Evolutionary conservation across 2,888 invertebrate species (phyloP).

Genomic region (Dysmachus trigonus): DNA sequence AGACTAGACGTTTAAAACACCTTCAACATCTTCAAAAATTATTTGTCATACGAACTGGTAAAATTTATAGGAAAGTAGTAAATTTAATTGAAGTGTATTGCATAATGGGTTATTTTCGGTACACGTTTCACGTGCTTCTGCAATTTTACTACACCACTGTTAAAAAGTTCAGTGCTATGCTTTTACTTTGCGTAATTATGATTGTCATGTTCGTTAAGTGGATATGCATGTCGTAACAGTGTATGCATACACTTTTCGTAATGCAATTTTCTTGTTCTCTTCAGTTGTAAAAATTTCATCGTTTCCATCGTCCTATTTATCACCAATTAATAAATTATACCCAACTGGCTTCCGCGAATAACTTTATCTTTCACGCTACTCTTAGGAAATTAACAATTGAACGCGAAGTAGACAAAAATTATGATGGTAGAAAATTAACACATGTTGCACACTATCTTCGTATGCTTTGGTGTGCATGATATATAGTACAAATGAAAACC

Average conservation of each 20-base stretch:
- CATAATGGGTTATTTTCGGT: neutral
- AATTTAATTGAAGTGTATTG: neutral
- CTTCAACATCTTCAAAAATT: neutral
- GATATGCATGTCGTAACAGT: neutral
- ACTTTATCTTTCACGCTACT: neutral
- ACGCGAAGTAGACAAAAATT: too few relatives aligned
- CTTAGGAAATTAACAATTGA: neutral
- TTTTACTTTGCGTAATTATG: neutral
- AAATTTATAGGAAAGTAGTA: neutral
- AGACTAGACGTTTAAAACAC: neutral
- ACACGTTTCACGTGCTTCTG: neutral
- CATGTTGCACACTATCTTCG: too few relatives aligned
- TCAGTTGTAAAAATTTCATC: neutral
- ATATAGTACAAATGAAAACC: too few relatives aligned
- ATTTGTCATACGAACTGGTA: neutral
- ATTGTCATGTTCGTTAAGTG: neutral
- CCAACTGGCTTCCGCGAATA: too few relatives aligned
- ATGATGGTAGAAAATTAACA: too few relatives aligned
- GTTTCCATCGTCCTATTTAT: neutral
- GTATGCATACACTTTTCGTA: neutral
- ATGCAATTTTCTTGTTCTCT: neutral
- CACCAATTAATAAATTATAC: neutral
- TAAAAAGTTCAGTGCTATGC: neutral
- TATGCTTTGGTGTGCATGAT: too few relatives aligned
- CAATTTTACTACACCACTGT: neutral